A percentile compares a stretch with the other conserved stretches of the same genome.
These are phyloP conservation scores for Microctonus aethiopoides DNA, from an alignment of 2,888 invertebrate genomes.

Conservation along the genomic window DNA sequence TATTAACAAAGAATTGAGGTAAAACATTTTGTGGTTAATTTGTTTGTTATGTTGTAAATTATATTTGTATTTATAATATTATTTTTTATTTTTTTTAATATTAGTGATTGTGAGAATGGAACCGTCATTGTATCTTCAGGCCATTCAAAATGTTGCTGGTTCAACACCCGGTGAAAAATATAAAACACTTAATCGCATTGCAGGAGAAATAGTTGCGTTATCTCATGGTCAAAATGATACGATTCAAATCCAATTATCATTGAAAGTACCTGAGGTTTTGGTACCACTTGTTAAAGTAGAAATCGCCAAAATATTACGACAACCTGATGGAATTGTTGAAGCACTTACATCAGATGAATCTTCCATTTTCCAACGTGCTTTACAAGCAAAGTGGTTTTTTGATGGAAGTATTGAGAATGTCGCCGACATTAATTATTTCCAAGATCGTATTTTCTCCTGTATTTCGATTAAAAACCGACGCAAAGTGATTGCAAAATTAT, in stretches of 20 bases:
- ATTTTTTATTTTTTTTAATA: no score
- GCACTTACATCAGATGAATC: conserved; percentile 57
- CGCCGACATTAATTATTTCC: conserved; percentile 51
- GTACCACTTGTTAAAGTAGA: conserved; percentile 48
- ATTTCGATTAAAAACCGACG: conserved; percentile 51
- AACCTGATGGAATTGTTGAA: conserved; percentile 44
- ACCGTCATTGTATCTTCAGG: conserved; percentile 47
- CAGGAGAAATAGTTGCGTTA: conserved; percentile 23
- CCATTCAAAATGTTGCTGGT: conserved; percentile 56
- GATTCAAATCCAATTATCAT: neutral
- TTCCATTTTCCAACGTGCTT: conserved; percentile 50
- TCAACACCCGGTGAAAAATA: conserved; percentile 51
- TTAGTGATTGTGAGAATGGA: conserved; percentile 28
- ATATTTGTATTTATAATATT: no score
- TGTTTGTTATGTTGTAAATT: no score
- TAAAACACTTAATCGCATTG: conserved; percentile 45
- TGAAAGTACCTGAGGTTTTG: conserved; percentile 45
- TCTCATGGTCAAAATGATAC: conserved; percentile 26
- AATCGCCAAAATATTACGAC: conserved; percentile 46
- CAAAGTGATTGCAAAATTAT: conserved; percentile 51
- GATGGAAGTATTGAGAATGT: conserved; percentile 43
- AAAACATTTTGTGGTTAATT: no score
- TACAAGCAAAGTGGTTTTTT: conserved; percentile 57
- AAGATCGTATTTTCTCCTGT: conserved; percentile 47
- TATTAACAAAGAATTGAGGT: no score